Evolutionary conservation across 2,113 vertebrate species (phyloP), one percentile per base, ranked within the genome.

Genomic region (Oreochromis aureus): DNA sequence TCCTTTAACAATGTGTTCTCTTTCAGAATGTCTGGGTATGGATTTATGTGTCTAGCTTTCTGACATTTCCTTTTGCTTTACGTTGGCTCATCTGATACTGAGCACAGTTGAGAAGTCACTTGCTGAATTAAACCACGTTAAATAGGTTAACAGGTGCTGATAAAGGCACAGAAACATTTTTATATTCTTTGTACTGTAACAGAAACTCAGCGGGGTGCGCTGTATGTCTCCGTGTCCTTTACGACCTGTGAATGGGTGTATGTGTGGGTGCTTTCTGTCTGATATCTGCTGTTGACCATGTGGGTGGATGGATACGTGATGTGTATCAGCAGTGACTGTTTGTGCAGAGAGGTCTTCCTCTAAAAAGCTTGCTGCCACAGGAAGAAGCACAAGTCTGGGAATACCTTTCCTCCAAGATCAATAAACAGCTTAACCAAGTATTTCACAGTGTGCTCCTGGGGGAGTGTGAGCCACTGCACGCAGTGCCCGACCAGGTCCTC

Each of bases 381-480:
- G 89, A 83, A 16, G 89, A 80, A 82, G 89, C 61, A 59, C 79
- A 76, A 63, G 32, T 24, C 90, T 80, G 91, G 90, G 90, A 95
- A 93, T 91, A 88, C 94, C 91, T 81, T 84, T 89, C 86, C 34
- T 83, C 89, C 66, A 48, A 82, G 92, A 95, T 95, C 94, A 96
- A 95, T 95, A 93, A 89, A 91, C 85, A 89, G 91, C 93, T 93
- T 93, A 94, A 94, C 93, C 92, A 89, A 92, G 92, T 94, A 90
- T 91, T 95, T 93, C 90, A 79, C 86, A 30, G 85, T 4, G 6
- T 34, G 22, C 63, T 92, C 93, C 89, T 16, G 13, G 18, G 89
- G 89, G 92, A 87, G 56, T 19, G 6, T 34, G n/a, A 7, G 76
- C 54, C 56, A 44, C 66, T 6, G 39, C 16, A 6, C 8, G 5